Percentiles rank a stretch among this genome's conserved stretches.
Evolutionary conservation across 2,888 invertebrate genomes (phyloP).

Genomic region (Gastrophysa polygoni): DNA sequence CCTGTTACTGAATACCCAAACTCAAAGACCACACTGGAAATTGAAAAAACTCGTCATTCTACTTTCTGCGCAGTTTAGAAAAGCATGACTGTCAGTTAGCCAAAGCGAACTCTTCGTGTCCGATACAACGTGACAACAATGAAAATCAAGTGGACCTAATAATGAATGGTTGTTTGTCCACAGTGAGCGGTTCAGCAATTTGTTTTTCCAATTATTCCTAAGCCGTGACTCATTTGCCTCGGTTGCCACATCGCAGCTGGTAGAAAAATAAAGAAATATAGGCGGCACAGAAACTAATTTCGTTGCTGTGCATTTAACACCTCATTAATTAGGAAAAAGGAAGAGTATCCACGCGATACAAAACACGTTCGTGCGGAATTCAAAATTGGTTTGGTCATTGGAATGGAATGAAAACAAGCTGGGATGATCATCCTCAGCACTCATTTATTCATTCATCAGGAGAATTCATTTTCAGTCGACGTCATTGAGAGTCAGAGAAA

Average conservation of each 20-base stretch:
- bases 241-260: not conserved
- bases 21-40: too few relatives aligned
- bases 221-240: not conserved
- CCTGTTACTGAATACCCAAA: too few relatives aligned
- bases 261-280: slow-evolving; percentile 2
- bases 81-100: too few relatives aligned
- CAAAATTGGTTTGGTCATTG: not conserved
- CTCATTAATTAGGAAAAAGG: slow-evolving; percentile 19
- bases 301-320: slow-evolving; percentile 18
- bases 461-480: too few relatives aligned
- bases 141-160: not conserved
- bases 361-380: slow-evolving; percentile 7
- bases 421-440: too few relatives aligned
- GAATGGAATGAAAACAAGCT: too few relatives aligned
- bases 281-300: slow-evolving; percentile 7
- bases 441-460: too few relatives aligned
- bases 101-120: too few relatives aligned
- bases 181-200: not conserved
- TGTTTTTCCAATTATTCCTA: not conserved
- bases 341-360: not conserved
- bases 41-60: too few relatives aligned
- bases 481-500: too few relatives aligned
- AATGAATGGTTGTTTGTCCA: not conserved
- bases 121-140: not conserved
- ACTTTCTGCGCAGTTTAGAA: too few relatives aligned